Percentiles rank a stretch among this genome's conserved stretches.
Conservation (phyloP, 2,888 invertebrate species). For the Auanema sp. region DNA sequence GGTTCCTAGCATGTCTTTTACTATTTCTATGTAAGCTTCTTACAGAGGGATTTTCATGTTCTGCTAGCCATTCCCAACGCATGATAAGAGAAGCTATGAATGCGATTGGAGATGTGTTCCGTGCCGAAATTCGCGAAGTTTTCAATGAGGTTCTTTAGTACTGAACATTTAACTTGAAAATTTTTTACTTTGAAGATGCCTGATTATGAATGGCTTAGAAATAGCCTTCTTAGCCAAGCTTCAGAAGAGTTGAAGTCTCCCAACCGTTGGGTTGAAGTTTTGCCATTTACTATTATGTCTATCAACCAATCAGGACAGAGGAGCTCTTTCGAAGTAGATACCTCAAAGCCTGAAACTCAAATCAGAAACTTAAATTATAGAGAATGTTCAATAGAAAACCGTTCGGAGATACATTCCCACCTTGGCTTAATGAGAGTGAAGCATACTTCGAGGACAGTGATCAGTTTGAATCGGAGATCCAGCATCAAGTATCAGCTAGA, state of each 20-base stretch:
- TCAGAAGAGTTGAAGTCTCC: slow-evolving; percentile 21
- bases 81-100: slow-evolving; percentile 31
- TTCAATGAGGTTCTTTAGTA: slow-evolving; percentile 22
- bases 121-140: slow-evolving; percentile 29
- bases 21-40: neutral
- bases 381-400: slow-evolving; percentile 36
- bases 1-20: slow-evolving; percentile 10
- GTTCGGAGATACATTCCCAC: slow-evolving; percentile 7
- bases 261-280: slow-evolving; percentile 36
- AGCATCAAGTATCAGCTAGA: neutral
- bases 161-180: neutral
- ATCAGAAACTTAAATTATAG: slow-evolving; percentile 16
- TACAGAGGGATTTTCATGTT: slow-evolving; percentile 30
- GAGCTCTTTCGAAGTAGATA: slow-evolving; percentile 22
- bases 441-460: neutral
- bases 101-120: slow-evolving; percentile 26
- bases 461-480: neutral
- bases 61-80: slow-evolving; percentile 17
- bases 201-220: slow-evolving; percentile 21
- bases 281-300: slow-evolving; percentile 31
- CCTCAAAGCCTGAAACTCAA: neutral
- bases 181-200: slow-evolving; percentile 8
- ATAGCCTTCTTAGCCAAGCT: slow-evolving; percentile 20
- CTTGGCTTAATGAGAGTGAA: slow-evolving; percentile 6
- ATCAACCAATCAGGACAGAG: slow-evolving; percentile 26